Base-by-base conservation (phyloP, 2,113 vertebrate species). In the Grammomys dolichurus region DNA sequence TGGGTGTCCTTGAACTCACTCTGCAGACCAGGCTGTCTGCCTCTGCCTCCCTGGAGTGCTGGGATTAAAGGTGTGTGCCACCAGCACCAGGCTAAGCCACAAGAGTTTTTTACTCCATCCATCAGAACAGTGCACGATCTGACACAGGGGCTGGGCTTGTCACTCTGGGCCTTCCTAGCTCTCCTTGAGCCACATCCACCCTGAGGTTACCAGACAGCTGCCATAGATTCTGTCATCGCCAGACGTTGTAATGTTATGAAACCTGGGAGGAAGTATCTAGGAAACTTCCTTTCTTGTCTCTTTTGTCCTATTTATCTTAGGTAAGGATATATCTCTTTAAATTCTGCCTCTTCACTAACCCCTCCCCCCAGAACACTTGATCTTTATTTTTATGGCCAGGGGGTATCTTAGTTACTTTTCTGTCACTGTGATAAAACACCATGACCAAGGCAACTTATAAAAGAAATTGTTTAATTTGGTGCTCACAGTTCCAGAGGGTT, bases 321-420 rank as follows among this genome's bases (percentile, higher is more conserved):
- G 14, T 9, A 91, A 58, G 67, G 54, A 58, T 89, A n/a, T 43
- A 36, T 88, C 94, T 93, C 90, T 90, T 89, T 91, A 89, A 89
- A 89, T 72, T 58, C 67, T 65, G 56, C 36, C 80, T 60, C 20
- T 12, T 81, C 22, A 22, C 22, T 60, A 54, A 16, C 77, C 36
- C 80, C 58, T 22, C 3, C 12, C 51, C 28, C 58, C 46, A 77
- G 84, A 84, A 91, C 60, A 77, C 24, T 22, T 90, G 36, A 26
- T 7, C 33, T 94, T 94, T 69, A 77, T 54, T 28, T 46, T 88
- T 67, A 72, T 31, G 51, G 65, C 48, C 60, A n/a, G 33, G 28
- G 46, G 22, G 9, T 12, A 40, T 75, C 72, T 75, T 24, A 75
- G 46, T 51, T 43, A 63, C 46, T 51, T 33, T 51, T 17, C 46